Conservation (phyloP, 2,797 vertebrate species). For the Choloepus didactylus region DNA sequence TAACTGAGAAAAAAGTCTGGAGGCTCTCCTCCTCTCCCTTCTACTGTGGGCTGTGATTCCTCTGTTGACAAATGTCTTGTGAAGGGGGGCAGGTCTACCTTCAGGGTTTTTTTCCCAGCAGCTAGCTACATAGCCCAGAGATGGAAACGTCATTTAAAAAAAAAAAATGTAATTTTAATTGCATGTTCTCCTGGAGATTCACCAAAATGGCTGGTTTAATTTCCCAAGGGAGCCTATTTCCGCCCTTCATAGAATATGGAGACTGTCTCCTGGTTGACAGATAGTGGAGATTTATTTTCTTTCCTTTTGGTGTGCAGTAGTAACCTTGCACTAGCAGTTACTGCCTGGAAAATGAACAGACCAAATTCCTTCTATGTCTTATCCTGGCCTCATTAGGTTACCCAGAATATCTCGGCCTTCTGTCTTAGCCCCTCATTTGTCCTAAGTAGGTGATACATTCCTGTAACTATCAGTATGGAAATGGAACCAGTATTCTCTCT, state of each 20-base stretch:
- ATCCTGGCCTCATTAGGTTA: constrained; percentile 8
- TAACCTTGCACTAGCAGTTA: not conserved
- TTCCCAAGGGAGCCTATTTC: constrained; percentile 73
- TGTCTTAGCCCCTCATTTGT: not conserved
- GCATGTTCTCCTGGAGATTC: constrained; percentile 58
- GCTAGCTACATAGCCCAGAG: not conserved
- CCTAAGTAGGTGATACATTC: not conserved
- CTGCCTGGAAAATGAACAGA: constrained; percentile 55
- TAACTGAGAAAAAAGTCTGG: not conserved
- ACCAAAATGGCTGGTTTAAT: constrained; percentile 75
- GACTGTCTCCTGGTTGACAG: not conserved
- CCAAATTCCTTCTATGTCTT: not conserved
- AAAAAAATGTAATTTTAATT: constrained; percentile 78
- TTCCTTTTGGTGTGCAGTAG: not conserved
- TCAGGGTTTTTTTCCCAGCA: not conserved
- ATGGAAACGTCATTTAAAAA: not conserved
- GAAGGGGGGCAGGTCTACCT: not conserved
- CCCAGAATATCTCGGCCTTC: constrained; percentile 52
- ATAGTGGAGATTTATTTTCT: not conserved
- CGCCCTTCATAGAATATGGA: constrained; percentile 5
- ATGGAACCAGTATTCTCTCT: not conserved
- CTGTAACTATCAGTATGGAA: not conserved
- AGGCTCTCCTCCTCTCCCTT: not conserved
- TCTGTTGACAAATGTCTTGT: not conserved
- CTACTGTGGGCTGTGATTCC: not conserved